Evolutionary conservation across 2,888 invertebrate genomes (phyloP).

Genomic region (Mythimna vitellina): DNA sequence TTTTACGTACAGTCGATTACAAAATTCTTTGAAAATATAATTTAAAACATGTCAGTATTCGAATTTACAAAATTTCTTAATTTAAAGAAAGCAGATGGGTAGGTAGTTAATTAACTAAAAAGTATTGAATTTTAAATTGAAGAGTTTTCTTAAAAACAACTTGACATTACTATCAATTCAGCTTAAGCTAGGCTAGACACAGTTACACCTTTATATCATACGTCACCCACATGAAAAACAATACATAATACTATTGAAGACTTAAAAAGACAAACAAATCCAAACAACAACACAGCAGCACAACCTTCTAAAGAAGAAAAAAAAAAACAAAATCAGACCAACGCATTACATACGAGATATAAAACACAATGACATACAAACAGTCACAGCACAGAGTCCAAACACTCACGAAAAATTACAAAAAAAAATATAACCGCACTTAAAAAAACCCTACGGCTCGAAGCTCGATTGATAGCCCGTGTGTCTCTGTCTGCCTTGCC

Average conservation of each 20-base stretch:
- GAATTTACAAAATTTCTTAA: not conserved
- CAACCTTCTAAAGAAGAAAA: constrained; percentile 1
- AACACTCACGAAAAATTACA: constrained; percentile 81
- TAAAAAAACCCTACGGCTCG: constrained; percentile 84
- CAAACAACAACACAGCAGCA: constrained; percentile 22
- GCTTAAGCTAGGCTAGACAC: not conserved
- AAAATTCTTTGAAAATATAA: constrained; percentile 18
- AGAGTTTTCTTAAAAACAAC: not conserved
- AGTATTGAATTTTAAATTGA: not conserved
- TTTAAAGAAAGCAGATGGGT: too few relatives aligned
- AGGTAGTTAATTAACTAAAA: not conserved
- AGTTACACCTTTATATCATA: not conserved
- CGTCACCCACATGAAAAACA: not conserved
- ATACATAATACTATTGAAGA: constrained; percentile 3
- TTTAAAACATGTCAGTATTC: not conserved
- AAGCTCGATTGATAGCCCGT: constrained; percentile 85
- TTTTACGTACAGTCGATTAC: constrained; percentile 14
- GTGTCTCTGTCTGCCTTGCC: constrained; percentile 80
- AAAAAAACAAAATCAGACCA: constrained; percentile 3
- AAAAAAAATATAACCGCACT: constrained; percentile 80
- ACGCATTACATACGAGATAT: constrained; percentile 45
- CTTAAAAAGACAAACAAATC: constrained; percentile 20
- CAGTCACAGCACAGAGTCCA: constrained; percentile 78
- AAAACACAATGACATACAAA: constrained; percentile 65
- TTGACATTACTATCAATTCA: not conserved